Conservation (phyloP, 2,888 invertebrate genomes). For the Kryphioiulus occultus region DNA sequence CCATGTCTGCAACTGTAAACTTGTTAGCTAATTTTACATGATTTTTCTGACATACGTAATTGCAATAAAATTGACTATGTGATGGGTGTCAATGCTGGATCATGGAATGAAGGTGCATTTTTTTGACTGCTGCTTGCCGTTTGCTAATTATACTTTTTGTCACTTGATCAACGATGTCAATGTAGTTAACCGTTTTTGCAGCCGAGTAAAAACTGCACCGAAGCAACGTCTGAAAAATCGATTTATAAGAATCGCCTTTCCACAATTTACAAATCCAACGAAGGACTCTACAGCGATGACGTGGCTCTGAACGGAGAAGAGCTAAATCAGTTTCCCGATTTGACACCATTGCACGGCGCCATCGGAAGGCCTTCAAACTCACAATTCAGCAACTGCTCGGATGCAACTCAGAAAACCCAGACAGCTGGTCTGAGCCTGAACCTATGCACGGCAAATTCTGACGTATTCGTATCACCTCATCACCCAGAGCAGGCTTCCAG, state of each 20-base stretch:
- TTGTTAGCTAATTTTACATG: too few relatives aligned
- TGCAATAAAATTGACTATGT: too few relatives aligned
- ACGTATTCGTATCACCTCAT: background rate
- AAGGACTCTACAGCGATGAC: constrained; percentile 51
- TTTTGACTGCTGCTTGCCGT: too few relatives aligned
- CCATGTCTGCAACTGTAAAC: too few relatives aligned
- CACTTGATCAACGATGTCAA: background rate
- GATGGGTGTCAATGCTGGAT: too few relatives aligned
- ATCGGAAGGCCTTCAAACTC: background rate
- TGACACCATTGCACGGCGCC: background rate
- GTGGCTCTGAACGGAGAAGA: constrained; percentile 36
- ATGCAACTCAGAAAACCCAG: background rate
- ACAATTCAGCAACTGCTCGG: background rate
- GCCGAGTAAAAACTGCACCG: background rate
- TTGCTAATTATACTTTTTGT: too few relatives aligned
- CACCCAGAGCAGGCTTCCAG: background rate
- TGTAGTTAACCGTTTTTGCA: background rate
- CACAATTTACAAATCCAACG: constrained; percentile 52
- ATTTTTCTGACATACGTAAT: too few relatives aligned
- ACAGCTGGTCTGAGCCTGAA: background rate
- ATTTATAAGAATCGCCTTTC: constrained; percentile 9
- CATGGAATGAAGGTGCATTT: too few relatives aligned
- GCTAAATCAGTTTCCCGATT: background rate
- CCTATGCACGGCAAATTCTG: background rate
- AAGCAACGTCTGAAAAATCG: background rate